phyloP scores from a whole-genome alignment of 35 echinoderm and acorn worm genomes.

The Ophiothrix spiculata region DNA sequence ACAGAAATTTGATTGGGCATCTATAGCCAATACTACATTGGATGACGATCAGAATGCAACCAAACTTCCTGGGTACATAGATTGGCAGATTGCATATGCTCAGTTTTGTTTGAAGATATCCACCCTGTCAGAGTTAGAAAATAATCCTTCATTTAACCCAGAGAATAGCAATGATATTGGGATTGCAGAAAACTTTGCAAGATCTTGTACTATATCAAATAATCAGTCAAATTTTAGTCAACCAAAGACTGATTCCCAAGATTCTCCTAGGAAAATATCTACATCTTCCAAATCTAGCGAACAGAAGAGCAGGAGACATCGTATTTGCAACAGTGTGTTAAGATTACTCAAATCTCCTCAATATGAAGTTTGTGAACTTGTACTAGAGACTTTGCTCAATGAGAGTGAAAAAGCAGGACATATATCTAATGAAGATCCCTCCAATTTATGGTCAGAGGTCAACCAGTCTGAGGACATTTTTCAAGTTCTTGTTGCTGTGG shows the following conservation, averaged over 20 bases:
- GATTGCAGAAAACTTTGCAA: background rate
- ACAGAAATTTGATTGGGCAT: background rate
- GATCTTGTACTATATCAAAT: background rate
- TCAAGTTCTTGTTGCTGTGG: background rate
- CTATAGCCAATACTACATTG: background rate
- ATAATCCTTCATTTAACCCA: background rate
- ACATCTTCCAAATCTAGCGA: too few relatives aligned
- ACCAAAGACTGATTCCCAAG: background rate
- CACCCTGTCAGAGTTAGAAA: background rate
- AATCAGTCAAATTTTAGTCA: background rate
- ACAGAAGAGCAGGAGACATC: background rate
- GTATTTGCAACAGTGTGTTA: background rate
- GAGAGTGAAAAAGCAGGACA: background rate
- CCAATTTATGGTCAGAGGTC: background rate
- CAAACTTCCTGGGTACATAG: conserved; percentile 15
- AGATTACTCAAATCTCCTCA: background rate
- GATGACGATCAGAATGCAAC: background rate
- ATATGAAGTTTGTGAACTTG: background rate
- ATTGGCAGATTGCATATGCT: conserved; percentile 26
- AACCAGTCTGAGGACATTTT: background rate
- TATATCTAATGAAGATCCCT: background rate
- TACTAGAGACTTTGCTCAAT: background rate
- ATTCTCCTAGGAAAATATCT: too few relatives aligned
- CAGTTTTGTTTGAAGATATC: conserved; percentile 28
- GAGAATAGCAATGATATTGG: background rate